Base-by-base conservation (phyloP, 2,888 invertebrate genomes). In the Magallana nippona region DNA sequence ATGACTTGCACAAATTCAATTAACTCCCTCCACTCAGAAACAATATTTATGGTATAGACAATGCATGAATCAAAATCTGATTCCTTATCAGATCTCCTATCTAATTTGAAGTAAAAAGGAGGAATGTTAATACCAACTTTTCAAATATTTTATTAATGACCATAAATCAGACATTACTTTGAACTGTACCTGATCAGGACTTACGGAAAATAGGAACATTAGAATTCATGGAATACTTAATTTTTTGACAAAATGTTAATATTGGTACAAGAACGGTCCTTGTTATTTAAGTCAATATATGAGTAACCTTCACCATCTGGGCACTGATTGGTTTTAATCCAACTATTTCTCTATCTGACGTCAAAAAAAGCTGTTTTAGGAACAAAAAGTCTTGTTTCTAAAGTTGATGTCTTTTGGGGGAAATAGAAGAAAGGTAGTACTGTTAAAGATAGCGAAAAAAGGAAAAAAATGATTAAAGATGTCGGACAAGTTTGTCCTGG, bases 171-270 rank as follows among this genome's bases (percentile, higher is more conserved):
- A 71, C 62, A 62, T 62, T 15, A 71, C 27, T 27, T 71, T 71
- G 71, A 71, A 71, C 71, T 71, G 22, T 22, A 71, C 71, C 27
- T 71, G 71, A 71, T 71, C 71, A 27, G 27, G 13, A 22, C 32
- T 71, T 22, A 71, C 22, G 71, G 27, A 71, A 71, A 27, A 71
- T 2, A 32, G 71, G 27, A 71, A 71, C 71, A 71, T 71, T 71
- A 71, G 15, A 71, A 71, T 71, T 71, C 71, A 71, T 71, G 71
- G 71, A 71, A 71, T 71, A 27, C 27, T 22, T 71, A 71, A 71
- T 71, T 71, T 71, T 71, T 71, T 71, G 71, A 71, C 71, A 71
- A 71, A 71, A 71, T 71, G 71, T 71, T 71, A 71, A 71, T 71
- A 71, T 15, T 71, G 71, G 71, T 71, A 71, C 27, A 71, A 27